Percentiles rank a stretch among this genome's conserved stretches.
These are phyloP conservation scores for Eupithecia inturbata DNA, from an alignment of 2,888 invertebrate species.

Conservation along the genomic window DNA sequence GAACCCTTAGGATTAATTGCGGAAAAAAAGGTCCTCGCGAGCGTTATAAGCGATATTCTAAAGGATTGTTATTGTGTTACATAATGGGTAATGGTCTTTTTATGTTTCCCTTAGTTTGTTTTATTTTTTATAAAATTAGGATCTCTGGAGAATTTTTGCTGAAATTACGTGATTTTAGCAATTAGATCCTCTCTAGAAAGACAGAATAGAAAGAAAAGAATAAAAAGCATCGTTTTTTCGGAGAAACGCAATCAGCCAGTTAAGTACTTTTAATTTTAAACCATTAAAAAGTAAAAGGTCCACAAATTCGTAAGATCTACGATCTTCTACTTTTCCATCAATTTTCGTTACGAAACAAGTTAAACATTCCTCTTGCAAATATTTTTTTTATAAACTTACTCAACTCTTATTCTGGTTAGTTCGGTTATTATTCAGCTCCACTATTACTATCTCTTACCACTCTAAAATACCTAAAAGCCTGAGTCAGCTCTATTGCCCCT, in stretches of 20 bases:
- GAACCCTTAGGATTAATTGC: conserved; percentile 34
- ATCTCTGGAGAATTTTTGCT: neutral
- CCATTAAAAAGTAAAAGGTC: neutral
- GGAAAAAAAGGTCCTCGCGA: conserved; percentile 42
- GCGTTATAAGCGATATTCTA: conserved; percentile 40
- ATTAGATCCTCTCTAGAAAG: neutral
- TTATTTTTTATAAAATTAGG: conserved; percentile 25
- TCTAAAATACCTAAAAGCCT: neutral
- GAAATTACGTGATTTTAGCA: neutral
- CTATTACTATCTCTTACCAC: neutral
- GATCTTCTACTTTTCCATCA: neutral
- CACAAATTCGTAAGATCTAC: neutral
- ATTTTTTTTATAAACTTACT: too few species aligned
- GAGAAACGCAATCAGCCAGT: neutral
- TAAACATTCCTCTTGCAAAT: too few species aligned
- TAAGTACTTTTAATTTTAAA: neutral
- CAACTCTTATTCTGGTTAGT: too few species aligned
- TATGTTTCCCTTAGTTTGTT: conserved; percentile 36
- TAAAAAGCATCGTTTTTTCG: neutral
- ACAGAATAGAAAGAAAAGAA: neutral
- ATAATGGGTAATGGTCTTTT: conserved; percentile 37
- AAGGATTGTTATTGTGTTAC: conserved; percentile 43
- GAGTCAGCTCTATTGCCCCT: neutral
- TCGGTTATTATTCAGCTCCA: too few species aligned
- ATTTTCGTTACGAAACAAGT: neutral